A percentile compares a stretch with the other conserved stretches of the same genome.
These are phyloP conservation scores for Hydraecia micacea DNA, from an alignment of 2,888 invertebrate species.

Conservation along the genomic window DNA sequence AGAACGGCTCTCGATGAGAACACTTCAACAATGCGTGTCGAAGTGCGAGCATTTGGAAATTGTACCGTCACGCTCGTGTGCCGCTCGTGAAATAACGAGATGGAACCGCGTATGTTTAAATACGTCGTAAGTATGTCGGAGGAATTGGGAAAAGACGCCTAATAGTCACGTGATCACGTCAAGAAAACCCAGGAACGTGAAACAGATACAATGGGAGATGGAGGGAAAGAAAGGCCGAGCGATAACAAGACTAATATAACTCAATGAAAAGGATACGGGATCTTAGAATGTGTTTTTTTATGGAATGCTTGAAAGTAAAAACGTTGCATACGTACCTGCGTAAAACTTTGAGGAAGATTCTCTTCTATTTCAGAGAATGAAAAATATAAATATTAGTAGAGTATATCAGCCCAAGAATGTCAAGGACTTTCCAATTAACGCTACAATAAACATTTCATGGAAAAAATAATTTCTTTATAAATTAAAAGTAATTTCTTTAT, in stretches of 20 bases:
- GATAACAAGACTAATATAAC: constrained; percentile 48
- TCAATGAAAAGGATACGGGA: constrained; percentile 35
- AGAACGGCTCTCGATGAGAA: constrained; percentile 5
- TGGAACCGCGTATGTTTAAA: constrained; percentile 22
- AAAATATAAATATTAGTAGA: background rate
- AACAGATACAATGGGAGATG: constrained; percentile 42
- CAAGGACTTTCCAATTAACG: background rate
- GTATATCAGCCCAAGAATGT: background rate
- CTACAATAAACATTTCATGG: background rate
- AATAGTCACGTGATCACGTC: constrained; percentile 36
- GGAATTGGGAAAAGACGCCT: constrained; percentile 23
- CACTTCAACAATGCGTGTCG: constrained; percentile 24
- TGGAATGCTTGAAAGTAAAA: background rate
- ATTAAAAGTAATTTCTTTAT: background rate
- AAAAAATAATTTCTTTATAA: background rate
- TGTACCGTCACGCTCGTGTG: constrained; percentile 26
- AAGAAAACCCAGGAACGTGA: constrained; percentile 23
- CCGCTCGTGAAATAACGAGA: constrained; percentile 30
- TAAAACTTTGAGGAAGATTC: background rate
- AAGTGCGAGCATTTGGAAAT: constrained; percentile 30
- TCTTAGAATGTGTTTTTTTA: constrained; percentile 17
- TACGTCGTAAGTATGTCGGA: constrained; percentile 12
- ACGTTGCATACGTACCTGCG: background rate
- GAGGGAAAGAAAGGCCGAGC: constrained; percentile 11
- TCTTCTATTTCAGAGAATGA: background rate